Evolutionary conservation across 2,797 vertebrate species (phyloP), one percentile per base, ranked within the genome.

Genomic region (Euthynnus affinis): DNA sequence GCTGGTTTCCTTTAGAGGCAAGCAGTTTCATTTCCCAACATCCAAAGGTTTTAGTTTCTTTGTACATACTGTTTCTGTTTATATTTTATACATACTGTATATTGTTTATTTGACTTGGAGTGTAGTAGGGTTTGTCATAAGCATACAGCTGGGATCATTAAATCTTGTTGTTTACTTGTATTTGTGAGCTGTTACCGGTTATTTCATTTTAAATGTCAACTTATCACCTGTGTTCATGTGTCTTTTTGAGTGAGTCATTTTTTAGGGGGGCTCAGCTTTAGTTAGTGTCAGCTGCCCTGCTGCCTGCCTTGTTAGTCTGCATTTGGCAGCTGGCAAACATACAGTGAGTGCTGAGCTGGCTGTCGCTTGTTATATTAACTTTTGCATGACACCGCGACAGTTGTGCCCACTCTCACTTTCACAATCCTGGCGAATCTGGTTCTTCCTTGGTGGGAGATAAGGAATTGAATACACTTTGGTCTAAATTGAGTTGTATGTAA

Each of bases 201-300:
- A 60, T 60, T 66, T 74, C 18, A n/a, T 75, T 55, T 53, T 27
- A 58, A 22, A 44, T 52, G 29, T 37, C 49, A 56, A 37, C 22
- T 55, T 15, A 22, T 86, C 34, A 71, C 61, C 56, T 51, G 29
- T n/a, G 12, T 27, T 52, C n/a, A 27, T 55, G 62, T 55, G 60
- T 66, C 64, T 58, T 59, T 76, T 49, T 23, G 34, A 77, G 29
- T 10, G 13, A n/a, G 65, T 62, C 4, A 34, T 56, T 71, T 74
- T 51, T 44, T 1, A 5, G 10, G 9, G 20, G 20, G 3, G 1
- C 57, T 74, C 56, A 10, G 57, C 57, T 81, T 64, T n/a, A 32
- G 57, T 77, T 61, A 29, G 48, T 18, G 74, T 74, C 60, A 79
- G 69, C 72, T 81, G 60, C 40, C 40, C 32, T 34, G 34, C 60